Percentiles rank a stretch among this genome's conserved stretches.
phyloP scores from a whole-genome alignment of 2,113 vertebrate genomes.

The Calyptommatus sinebrachiatus region DNA sequence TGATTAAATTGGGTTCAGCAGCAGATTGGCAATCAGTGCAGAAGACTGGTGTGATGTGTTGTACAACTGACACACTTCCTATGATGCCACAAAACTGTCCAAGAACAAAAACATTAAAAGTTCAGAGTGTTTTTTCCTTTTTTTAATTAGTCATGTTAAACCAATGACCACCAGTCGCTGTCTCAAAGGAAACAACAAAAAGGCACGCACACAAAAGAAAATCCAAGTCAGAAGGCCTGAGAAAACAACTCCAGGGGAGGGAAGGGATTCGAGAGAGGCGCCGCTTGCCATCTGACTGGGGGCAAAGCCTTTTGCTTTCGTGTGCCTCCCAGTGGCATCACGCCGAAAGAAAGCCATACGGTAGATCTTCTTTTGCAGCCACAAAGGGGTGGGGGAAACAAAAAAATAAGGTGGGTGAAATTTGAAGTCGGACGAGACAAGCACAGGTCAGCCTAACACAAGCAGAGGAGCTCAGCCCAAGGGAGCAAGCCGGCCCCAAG shows the following conservation, averaged over 20 bases:
- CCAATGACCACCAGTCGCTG: neutral
- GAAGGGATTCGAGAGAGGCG: slow-evolving; percentile 13
- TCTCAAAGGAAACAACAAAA: slow-evolving; percentile 2
- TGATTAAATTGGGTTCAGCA: no score
- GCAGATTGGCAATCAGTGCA: neutral
- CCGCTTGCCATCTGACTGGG: slow-evolving; percentile 45
- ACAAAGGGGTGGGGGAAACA: neutral
- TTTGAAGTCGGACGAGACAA: neutral
- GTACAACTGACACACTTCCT: no score
- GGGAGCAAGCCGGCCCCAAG: neutral
- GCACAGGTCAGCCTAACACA: neutral
- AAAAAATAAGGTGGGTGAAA: neutral
- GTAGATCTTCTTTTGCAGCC: neutral
- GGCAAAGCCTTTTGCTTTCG: slow-evolving; percentile 40
- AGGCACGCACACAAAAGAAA: slow-evolving; percentile 13
- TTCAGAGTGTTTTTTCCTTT: neutral
- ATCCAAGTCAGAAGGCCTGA: slow-evolving; percentile 34
- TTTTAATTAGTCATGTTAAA: slow-evolving; percentile 28
- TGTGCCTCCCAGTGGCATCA: neutral
- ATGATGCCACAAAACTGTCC: neutral
- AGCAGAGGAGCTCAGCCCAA: accelerated
- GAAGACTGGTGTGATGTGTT: no score
- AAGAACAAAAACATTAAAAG: neutral
- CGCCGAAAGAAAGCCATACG: neutral
- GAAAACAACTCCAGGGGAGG: slow-evolving; percentile 43